phyloP scores from a whole-genome alignment of 2,113 vertebrate genomes.

The Oreotrochilus melanogaster region DNA sequence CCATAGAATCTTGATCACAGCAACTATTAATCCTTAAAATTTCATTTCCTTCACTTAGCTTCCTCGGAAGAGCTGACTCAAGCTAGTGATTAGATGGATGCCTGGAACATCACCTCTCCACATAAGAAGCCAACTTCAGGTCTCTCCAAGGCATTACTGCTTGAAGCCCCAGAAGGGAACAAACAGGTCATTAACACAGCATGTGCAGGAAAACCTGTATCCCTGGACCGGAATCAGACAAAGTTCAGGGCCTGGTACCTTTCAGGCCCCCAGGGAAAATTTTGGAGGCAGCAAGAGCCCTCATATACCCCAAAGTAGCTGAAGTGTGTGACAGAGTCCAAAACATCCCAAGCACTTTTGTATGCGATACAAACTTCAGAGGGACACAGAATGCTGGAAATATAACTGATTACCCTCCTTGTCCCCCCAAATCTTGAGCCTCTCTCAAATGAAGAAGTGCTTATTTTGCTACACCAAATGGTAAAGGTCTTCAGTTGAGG shows the following conservation, averaged over 20 bases:
- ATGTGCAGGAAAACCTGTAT: fast-evolving
- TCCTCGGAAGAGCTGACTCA: neutral
- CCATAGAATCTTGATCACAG: neutral
- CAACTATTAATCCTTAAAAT: neutral
- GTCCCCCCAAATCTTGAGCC: neutral
- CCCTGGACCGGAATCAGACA: neutral
- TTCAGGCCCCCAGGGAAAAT: neutral
- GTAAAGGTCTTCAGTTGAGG: neutral
- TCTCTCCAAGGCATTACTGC: neutral
- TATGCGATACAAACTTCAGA: neutral
- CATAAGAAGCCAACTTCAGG: neutral
- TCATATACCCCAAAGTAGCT: neutral
- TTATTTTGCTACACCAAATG: neutral
- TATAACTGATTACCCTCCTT: fast-evolving
- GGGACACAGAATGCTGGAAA: neutral
- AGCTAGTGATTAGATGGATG: neutral
- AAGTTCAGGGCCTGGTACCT: fast-evolving
- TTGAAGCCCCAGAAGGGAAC: neutral
- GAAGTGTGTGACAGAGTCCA: fast-evolving
- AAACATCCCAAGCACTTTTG: neutral
- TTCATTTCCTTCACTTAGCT: neutral
- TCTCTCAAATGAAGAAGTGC: neutral
- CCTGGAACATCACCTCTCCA: neutral
- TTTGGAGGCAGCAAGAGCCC: neutral
- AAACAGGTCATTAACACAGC: neutral